phyloP scores from a whole-genome alignment of 2,888 invertebrate genomes.

The Drosophila sordidapex region DNA sequence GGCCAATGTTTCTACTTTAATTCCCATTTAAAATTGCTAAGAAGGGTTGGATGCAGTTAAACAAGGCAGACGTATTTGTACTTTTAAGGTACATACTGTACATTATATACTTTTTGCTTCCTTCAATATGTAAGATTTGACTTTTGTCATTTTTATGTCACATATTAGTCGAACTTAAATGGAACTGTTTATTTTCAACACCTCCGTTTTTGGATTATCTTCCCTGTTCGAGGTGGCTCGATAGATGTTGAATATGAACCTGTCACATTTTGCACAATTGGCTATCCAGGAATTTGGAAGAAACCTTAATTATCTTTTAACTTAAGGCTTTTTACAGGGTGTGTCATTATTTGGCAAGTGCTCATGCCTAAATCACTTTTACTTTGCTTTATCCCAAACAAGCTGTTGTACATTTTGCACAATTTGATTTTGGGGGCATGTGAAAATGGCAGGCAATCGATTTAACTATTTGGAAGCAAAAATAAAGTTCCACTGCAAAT shows the following conservation, averaged over 20 bases:
- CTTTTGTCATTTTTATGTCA: too few relatives aligned
- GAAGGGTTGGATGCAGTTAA: background rate
- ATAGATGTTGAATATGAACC: background rate
- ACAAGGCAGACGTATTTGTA: too few relatives aligned
- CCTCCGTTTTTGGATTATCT: too few relatives aligned
- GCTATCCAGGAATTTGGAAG: background rate
- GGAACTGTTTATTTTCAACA: too few relatives aligned
- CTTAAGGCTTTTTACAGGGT: background rate
- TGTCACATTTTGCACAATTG: background rate
- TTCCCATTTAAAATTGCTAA: background rate
- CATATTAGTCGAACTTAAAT: too few relatives aligned
- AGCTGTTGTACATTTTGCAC: constrained; percentile 22
- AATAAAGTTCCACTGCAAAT: background rate
- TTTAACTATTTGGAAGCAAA: constrained; percentile 7
- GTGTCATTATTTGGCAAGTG: background rate
- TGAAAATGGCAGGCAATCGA: constrained; percentile 44
- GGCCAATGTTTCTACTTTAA: constrained; percentile 25
- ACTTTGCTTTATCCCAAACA: constrained; percentile 2
- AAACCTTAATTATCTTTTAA: background rate
- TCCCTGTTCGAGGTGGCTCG: too few relatives aligned
- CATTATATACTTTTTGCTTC: too few relatives aligned
- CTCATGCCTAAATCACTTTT: background rate
- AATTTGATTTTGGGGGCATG: constrained; percentile 50
- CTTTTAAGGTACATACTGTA: too few relatives aligned
- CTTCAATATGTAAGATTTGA: too few relatives aligned